Base-by-base conservation (phyloP, 2,888 invertebrate genomes). In the Dryadula phaetusa region DNA sequence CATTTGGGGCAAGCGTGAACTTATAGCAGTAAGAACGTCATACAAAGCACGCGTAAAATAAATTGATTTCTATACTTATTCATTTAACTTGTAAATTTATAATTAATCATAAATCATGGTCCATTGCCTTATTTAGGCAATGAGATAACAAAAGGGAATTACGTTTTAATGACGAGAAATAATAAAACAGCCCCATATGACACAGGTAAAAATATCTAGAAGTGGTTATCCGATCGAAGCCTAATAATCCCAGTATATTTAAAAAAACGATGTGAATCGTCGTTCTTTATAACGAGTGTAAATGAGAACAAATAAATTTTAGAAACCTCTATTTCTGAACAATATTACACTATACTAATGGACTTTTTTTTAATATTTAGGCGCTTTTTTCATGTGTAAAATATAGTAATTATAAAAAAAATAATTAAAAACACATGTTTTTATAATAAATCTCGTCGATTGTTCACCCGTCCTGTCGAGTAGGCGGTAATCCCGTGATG, bases 1-100 rank as follows among this genome's bases (percentile, higher is more conserved):
- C 60, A 72, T 72, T 74, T 76, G 76, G 58, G 65, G 64, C 58
- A 72, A 73, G 73, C 72, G 74, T 73, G 75, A 69, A 70, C 74
- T 73, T 72, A 66, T 72, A 73, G 74, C 77, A 71, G 70, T 25
- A 67, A 76, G 74, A 66, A 72, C 75, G 69, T 68, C 66, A 69
- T 46, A 66, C 49, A 58, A 46, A 32, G 75, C 64, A 68, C 62
- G 56, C 61, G 46, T 52, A 42, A 56, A 44, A 62, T 63, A 40
- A 42, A 54, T 66, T 52, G 60, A 47, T 66, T 53, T 34, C 37
- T 52, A 69, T 46, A 63, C 46, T 34, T 37, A 34, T 22, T 56
- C 8, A 16, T 49, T 49, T 22, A 16, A 49, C 1, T 49, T 1
- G n/a, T 49, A 28, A 49, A 49, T 49, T 0, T 28, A 14, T 22